Conservation (phyloP, 2,888 invertebrate genomes). For the Cepaea hortensis region DNA sequence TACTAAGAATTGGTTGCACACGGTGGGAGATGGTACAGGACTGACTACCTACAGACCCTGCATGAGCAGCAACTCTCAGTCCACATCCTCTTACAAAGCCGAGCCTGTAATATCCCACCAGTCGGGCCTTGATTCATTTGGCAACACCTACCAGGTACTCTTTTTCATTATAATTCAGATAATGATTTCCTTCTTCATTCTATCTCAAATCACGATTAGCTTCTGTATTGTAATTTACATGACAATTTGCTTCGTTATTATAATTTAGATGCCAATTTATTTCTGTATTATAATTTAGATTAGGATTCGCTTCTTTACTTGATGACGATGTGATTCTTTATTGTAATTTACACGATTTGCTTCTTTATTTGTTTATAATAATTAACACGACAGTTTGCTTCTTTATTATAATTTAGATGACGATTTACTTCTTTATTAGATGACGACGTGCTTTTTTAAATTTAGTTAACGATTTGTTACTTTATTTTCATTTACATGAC, state of each 20-base stretch:
- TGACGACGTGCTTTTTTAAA: too few species aligned
- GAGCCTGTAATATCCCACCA: constrained; percentile 3
- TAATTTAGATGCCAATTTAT: neutral
- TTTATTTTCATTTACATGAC: too few species aligned
- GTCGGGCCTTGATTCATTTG: constrained; percentile 19
- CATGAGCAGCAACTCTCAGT: neutral
- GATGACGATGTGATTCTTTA: too few species aligned
- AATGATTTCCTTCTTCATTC: neutral
- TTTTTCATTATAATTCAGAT: neutral
- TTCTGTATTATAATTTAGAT: neutral
- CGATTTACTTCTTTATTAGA: too few species aligned
- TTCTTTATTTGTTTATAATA: too few species aligned
- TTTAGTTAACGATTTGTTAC: too few species aligned
- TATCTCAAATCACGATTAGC: neutral
- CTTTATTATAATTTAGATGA: too few species aligned
- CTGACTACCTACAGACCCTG: constrained; percentile 5
- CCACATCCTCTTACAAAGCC: constrained; percentile 10
- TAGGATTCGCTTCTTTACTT: too few species aligned
- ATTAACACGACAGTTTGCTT: too few species aligned
- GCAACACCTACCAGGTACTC: constrained; percentile 27
- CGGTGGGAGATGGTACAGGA: neutral
- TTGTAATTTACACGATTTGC: too few species aligned
- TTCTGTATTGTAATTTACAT: neutral
- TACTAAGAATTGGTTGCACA: constrained; percentile 30
- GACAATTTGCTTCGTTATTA: neutral